A percentile compares a stretch with the other conserved stretches of the same genome.
Conservation (phyloP, 2,888 invertebrate species). For the Ceriagrion tenellum region DNA sequence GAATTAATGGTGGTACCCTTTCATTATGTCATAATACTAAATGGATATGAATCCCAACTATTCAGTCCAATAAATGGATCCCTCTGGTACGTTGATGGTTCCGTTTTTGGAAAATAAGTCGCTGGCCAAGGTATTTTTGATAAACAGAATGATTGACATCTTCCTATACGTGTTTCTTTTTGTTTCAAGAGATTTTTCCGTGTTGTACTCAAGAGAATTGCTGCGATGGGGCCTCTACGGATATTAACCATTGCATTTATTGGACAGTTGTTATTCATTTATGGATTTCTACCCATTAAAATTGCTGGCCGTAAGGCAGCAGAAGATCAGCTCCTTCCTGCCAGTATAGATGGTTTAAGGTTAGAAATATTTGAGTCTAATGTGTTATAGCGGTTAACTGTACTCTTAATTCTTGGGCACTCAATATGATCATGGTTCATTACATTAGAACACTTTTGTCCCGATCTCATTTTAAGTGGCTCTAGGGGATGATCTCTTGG, state of each 20-base stretch:
- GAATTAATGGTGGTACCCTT: no score
- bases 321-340: constrained; percentile 80
- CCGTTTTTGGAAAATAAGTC: no score
- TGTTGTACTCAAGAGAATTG: not conserved
- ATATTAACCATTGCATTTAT: constrained; percentile 70
- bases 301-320: constrained; percentile 80
- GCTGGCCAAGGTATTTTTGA: not conserved
- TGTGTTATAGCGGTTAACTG: no score
- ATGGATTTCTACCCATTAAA: constrained; percentile 83
- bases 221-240: not conserved
- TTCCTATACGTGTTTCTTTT: not conserved
- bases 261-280: constrained; percentile 79
- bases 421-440: no score
- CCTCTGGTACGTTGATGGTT: no score
- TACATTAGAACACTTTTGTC: no score
- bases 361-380: constrained; percentile 74
- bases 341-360: constrained; percentile 80
- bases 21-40: no score
- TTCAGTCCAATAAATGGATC: no score
- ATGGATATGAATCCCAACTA: no score
- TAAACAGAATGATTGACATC: not conserved
- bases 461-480: no score
- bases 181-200: not conserved
- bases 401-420: no score
- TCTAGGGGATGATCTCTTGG: no score